Conservation (phyloP, 1,140 invertebrate species). For the Cepaea nemoralis region DNA sequence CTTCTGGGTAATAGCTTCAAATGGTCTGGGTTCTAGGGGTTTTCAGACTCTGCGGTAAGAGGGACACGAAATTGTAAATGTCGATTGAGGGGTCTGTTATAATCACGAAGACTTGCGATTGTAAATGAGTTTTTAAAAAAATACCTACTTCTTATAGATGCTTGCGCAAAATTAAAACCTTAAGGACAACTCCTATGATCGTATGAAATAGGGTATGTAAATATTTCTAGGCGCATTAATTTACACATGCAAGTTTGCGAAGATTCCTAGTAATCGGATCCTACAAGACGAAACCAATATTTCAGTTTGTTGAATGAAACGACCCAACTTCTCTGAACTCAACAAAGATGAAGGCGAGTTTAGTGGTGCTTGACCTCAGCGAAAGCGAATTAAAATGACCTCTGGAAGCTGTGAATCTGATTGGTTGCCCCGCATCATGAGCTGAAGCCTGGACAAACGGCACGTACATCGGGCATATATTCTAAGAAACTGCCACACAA, state of each 20-base stretch:
- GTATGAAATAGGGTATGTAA: neutral
- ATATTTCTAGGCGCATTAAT: neutral
- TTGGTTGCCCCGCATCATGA: neutral
- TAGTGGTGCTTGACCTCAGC: neutral
- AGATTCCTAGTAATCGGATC: neutral
- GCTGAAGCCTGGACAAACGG: neutral
- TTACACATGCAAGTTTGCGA: neutral
- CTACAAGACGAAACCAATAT: neutral
- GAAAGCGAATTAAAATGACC: slow-evolving; percentile 7
- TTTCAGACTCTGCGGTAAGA: too few species aligned
- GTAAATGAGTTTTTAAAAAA: too few species aligned
- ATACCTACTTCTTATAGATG: too few species aligned
- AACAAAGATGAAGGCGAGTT: neutral
- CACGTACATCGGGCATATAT: neutral
- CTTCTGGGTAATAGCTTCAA: too few species aligned
- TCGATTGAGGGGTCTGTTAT: too few species aligned
- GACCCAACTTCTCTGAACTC: neutral
- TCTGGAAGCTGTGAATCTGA: neutral
- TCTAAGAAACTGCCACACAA: neutral
- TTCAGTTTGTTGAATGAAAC: neutral
- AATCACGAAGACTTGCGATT: too few species aligned
- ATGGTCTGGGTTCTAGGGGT: too few species aligned
- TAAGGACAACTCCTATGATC: too few species aligned
- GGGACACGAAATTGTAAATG: too few species aligned
- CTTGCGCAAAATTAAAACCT: too few species aligned